Evolutionary conservation across 2,888 invertebrate species (phyloP).

Genomic region (Girardia tigrina): DNA sequence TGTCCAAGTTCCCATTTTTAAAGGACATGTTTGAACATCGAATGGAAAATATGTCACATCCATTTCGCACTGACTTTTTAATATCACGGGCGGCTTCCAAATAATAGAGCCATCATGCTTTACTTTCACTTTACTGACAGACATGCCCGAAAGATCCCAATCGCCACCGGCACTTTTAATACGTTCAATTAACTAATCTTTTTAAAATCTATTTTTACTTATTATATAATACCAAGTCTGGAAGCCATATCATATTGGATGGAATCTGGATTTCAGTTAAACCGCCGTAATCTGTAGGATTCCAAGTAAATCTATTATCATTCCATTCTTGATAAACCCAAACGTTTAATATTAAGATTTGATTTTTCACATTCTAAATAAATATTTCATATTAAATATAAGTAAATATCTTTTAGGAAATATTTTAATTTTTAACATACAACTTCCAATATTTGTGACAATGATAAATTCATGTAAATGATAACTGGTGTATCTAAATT

Average conservation of each 20-base stretch:
- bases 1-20: constrained; percentile 77
- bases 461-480: constrained; percentile 5
- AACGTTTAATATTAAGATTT: constrained; percentile 33
- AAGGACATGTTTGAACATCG: constrained; percentile 78
- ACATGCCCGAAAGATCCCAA: constrained; percentile 30
- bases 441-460: not conserved
- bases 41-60: constrained; percentile 86
- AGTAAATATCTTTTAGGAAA: not conserved
- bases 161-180: constrained; percentile 31
- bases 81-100: constrained; percentile 77
- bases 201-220: constrained; percentile 28
- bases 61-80: constrained; percentile 55
- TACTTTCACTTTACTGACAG: constrained; percentile 39
- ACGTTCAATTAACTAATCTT: not conserved
- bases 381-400: not conserved
- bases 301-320: constrained; percentile 32
- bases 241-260: constrained; percentile 31
- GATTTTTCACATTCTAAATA: constrained; percentile 29
- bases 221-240: constrained; percentile 35
- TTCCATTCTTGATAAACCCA: constrained; percentile 36
- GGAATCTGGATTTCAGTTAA: constrained; percentile 31
- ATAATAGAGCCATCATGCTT: constrained; percentile 55
- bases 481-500: not conserved
- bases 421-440: not conserved
- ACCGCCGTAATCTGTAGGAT: constrained; percentile 31